Evolutionary conservation across 2,797 vertebrate species (phyloP), one percentile per base, ranked within the genome.

Genomic region (Merluccius polli): DNA sequence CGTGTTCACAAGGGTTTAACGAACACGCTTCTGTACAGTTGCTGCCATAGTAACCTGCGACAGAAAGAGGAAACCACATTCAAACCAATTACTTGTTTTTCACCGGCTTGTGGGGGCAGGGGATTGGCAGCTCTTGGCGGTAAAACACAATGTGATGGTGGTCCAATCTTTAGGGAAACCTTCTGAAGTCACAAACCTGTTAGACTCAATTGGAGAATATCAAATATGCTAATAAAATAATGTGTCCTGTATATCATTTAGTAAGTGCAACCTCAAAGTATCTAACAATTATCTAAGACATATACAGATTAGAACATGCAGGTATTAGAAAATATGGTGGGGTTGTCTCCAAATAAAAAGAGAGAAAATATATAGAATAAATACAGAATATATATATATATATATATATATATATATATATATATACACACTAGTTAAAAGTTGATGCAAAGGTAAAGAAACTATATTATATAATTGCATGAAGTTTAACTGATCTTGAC

Each of bases 1-100:
- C 94, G 75, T 98, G 93, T 79, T 97, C 95, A 30, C 97, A 99
- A 0, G 96, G 97, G 82, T 97, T 97, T 73, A 99, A 85, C 1
- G 92, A 90, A 81, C 97, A 99, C 0, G 90, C 96, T 0, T 95
- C 95, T 1, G 94, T 94, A 80, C 97, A 99, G 89, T 90, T 93
- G 84, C 92, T 90, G 73, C 97, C 97, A 36, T 95, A 97, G 91
- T 95, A 97, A 81, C 96, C 97, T 98, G 83, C 70, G 52, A 52
- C 4, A n/a, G 48, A 52, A 4, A 52, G 48, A 52, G 18, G 18
- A 52, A 52, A 52, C 15, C 18, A n/a, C 18, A 21, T 21, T 52
- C 41, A 48, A 52, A 8, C 3, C 18, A 0, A 11, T 4, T 1
- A 27, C 52, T n/a, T 52, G 48, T 52, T 52, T n/a, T 52, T 21